A percentile compares a stretch with the other conserved stretches of the same genome.
phyloP scores from a whole-genome alignment of 2,888 invertebrate genomes.

The Watsonalla cultraria region DNA sequence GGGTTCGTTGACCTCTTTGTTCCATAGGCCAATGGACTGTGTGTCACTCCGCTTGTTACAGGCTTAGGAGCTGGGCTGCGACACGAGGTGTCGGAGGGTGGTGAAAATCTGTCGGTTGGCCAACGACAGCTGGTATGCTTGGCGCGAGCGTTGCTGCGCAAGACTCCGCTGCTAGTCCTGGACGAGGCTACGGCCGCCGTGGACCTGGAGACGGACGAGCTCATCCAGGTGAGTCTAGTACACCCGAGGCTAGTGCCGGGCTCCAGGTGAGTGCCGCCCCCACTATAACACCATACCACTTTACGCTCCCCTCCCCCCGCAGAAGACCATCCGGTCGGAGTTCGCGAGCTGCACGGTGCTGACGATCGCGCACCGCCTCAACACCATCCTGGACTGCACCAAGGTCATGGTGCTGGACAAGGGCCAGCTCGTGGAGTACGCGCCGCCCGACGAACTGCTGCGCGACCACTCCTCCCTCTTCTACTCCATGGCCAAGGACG shows the following conservation, averaged over 20 bases:
- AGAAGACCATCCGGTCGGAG: conserved; percentile 92
- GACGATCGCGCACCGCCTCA: conserved; percentile 95
- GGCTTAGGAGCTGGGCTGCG: conserved; percentile 86
- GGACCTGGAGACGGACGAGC: conserved; percentile 93
- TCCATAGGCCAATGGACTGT: neutral
- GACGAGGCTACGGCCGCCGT: conserved; percentile 96
- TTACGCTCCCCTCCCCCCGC: conserved; percentile 20
- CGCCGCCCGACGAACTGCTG: conserved; percentile 84
- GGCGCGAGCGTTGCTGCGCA: conserved; percentile 89
- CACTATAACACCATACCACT: neutral
- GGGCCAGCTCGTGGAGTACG: conserved; percentile 88
- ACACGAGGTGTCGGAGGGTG: conserved; percentile 93
- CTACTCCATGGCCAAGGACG: conserved; percentile 92
- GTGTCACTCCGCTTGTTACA: conserved; percentile 22
- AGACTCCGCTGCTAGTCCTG: conserved; percentile 90
- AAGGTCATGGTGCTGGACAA: conserved; percentile 90
- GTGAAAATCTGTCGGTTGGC: conserved; percentile 94
- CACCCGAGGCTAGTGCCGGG: neutral
- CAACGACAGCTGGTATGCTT: conserved; percentile 94
- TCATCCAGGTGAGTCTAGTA: conserved; percentile 81
- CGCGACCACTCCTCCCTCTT: conserved; percentile 69
- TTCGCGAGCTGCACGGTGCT: conserved; percentile 93
- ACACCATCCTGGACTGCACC: conserved; percentile 94
- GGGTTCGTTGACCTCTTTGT: no score
- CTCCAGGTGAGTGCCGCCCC: neutral